A percentile compares a stretch with the other conserved stretches of the same genome.
Evolutionary conservation across 1,140 invertebrate species (phyloP).

Genomic region (Drosophila gunungcola): DNA sequence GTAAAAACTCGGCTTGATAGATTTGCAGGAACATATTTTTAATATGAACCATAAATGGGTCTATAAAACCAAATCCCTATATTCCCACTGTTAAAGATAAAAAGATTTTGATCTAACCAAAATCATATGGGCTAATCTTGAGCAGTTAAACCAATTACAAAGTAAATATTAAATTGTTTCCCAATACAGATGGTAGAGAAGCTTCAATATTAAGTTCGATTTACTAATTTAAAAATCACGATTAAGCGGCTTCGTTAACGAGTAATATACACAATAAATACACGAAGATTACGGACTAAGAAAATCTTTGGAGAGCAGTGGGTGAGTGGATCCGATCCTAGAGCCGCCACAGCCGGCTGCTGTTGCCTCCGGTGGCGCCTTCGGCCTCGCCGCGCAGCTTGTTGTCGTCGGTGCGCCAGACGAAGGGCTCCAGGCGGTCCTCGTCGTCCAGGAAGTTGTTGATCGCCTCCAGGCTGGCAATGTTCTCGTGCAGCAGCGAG

Average conservation of each 20-base stretch:
- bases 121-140: too few species aligned
- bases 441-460: constrained; percentile 93
- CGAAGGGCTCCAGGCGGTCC: constrained; percentile 94
- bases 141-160: too few species aligned
- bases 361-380: constrained; percentile 85
- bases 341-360: constrained; percentile 65
- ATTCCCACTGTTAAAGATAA: too few species aligned
- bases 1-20: too few species aligned
- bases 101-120: too few species aligned
- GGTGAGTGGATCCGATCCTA: constrained; percentile 26
- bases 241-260: constrained; percentile 37
- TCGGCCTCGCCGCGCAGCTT: constrained; percentile 78
- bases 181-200: too few species aligned
- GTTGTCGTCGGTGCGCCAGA: constrained; percentile 90
- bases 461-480: constrained; percentile 93
- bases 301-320: constrained; percentile 38
- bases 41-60: too few species aligned
- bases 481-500: constrained; percentile 92
- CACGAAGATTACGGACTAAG: constrained; percentile 28
- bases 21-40: too few species aligned
- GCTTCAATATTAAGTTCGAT: constrained; percentile 22
- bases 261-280: constrained; percentile 62
- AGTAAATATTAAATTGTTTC: too few species aligned
- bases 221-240: constrained; percentile 48
- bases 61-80: too few species aligned